These are phyloP conservation scores for Danaus plexippus DNA, from an alignment of 1,140 invertebrate genomes.

Conservation along the genomic window DNA sequence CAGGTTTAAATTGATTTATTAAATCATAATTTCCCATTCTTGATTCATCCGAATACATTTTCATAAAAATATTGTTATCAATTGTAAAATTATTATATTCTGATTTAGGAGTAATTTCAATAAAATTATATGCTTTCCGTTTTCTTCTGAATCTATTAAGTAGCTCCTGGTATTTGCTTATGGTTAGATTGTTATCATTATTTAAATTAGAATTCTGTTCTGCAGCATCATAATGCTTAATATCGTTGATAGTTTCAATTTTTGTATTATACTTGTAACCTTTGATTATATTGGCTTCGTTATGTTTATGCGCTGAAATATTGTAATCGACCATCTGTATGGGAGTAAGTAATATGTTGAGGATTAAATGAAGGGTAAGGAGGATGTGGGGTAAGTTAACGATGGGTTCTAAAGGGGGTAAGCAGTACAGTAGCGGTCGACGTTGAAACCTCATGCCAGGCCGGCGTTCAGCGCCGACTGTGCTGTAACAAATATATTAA, in stretches of 20 bases:
- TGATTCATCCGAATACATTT: too few species aligned
- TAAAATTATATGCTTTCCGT: constrained; percentile 5
- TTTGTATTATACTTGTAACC: too few species aligned
- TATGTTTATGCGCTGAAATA: constrained; percentile 3
- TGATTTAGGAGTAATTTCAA: constrained; percentile 3
- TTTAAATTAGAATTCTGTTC: constrained; percentile 8
- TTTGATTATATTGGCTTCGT: background rate
- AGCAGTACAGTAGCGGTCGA: constrained; percentile 35
- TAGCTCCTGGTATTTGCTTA: constrained; percentile 37
- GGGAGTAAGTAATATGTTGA: constrained; percentile 32
- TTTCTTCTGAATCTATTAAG: constrained; percentile 52
- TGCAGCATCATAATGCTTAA: background rate
- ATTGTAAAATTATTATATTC: constrained; percentile 5
- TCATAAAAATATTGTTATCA: background rate
- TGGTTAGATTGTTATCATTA: constrained; percentile 13
- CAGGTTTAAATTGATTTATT: too few species aligned
- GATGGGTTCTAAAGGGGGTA: constrained; percentile 41
- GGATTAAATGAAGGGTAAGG: constrained; percentile 32
- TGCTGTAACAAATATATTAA: constrained; percentile 38
- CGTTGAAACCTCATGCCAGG: constrained; percentile 55
- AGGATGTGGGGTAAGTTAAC: constrained; percentile 30
- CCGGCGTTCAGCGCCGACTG: constrained; percentile 50
- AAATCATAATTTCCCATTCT: too few species aligned
- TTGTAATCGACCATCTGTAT: constrained; percentile 39
- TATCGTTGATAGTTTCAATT: too few species aligned